Evolutionary conservation across 2,113 vertebrate species (phyloP), one percentile per base, ranked within the genome.

Genomic region (Myiozetetes cayanensis): DNA sequence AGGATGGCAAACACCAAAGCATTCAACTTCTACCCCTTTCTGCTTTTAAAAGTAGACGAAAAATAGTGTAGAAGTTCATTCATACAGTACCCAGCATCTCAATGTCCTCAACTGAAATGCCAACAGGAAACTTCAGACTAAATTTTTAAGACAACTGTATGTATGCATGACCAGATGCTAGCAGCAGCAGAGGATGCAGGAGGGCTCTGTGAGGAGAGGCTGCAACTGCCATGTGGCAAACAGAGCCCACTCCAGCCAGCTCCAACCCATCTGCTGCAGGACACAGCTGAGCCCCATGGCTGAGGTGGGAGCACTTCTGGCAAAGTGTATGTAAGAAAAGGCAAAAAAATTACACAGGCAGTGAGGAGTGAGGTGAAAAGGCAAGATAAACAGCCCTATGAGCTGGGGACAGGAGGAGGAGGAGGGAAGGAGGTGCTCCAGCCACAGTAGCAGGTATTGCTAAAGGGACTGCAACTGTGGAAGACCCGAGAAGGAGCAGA

Each of bases 261-360:
- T 53, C 47, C 75, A 35, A 13, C 15, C 47, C 39, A 17, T 20
- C 10, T 35, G 35, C 20, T 63, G 1, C 20, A 21, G 35, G n/a
- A 55, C 65, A n/a, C 30, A 47, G 24, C 61, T 35, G 6, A 12
- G 13, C 9, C 41, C 24, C 5, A 1, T 0, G 0, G 37, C 10
- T 35, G 8, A 4, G 9, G 1, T 7, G 9, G 19, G 12, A 68
- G 21, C 0, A 0, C 12, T 72, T 61, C 5, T 1, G 15, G 13
- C 3, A 35, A 17, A 39, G 3, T 1, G 1, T 22, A 4, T 14
- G 8, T 13, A 44, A 78, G 33, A 46, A 78, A 53, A 15, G 9
- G 9, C 2, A 82, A 62, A 86, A 85, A 28, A 2, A 0, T 46
- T 50, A 33, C 33, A 68, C 7, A 55, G 27, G 9, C 11, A 30